phyloP scores from a whole-genome alignment of 2,888 invertebrate genomes.

The Onthophagus sagittarius region DNA sequence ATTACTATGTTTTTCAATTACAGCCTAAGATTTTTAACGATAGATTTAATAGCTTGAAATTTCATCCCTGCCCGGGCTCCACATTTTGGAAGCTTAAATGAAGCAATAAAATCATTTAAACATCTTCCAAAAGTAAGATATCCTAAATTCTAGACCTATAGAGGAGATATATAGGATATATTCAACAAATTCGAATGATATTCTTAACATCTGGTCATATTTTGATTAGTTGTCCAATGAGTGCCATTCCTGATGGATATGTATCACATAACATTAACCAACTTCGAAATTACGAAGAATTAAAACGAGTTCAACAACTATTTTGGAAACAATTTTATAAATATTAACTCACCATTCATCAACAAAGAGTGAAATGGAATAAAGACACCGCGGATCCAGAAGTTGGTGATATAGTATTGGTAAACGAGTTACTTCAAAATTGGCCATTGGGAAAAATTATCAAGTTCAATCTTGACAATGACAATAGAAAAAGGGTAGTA shows the following conservation, averaged over 20 bases:
- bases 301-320: background rate
- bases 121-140: too few species aligned
- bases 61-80: too few species aligned
- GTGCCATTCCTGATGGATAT: background rate
- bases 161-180: too few species aligned
- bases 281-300: background rate
- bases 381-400: background rate
- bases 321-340: background rate
- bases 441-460: background rate
- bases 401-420: background rate
- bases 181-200: too few species aligned
- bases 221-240: background rate
- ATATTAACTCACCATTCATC: background rate
- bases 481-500: background rate
- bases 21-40: too few species aligned
- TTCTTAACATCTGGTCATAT: background rate
- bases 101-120: too few species aligned
- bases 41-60: too few species aligned
- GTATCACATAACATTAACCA: background rate
- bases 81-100: too few species aligned
- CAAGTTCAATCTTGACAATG: background rate
- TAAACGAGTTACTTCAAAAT: background rate
- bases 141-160: too few species aligned
- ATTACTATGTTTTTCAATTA: too few species aligned
- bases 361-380: background rate